Evolutionary conservation across 2,113 vertebrate genomes (phyloP).

Genomic region (Zootoca vivipara): DNA sequence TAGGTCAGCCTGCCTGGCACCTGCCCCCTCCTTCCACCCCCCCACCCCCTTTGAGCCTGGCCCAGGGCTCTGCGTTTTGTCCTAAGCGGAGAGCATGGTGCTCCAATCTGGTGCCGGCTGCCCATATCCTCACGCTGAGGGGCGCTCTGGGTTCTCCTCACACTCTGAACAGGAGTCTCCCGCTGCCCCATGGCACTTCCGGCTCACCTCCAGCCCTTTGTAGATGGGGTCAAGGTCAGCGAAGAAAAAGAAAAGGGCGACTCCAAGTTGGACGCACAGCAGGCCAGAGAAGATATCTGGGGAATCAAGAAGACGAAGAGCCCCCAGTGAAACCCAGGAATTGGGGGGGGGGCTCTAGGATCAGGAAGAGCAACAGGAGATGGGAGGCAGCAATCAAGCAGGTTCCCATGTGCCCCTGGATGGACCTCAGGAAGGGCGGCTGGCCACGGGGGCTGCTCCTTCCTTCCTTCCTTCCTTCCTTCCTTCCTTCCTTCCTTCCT

Average conservation of each 20-base stretch:
- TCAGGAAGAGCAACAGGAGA: too few species aligned
- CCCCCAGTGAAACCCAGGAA: neutral
- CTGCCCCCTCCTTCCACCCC: neutral
- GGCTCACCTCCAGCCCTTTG: constrained; percentile 67
- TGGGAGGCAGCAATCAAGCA: neutral
- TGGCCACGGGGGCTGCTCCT: neutral
- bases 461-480: too few species aligned
- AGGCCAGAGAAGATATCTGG: constrained; percentile 73
- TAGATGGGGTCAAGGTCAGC: constrained; percentile 61
- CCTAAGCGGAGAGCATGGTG: neutral
- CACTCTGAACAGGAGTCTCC: too few species aligned
- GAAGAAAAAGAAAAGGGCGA: constrained; percentile 72
- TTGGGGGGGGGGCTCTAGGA: rapidly evolving
- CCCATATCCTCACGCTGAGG: too few species aligned
- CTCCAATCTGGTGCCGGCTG: neutral
- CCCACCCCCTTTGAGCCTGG: neutral
- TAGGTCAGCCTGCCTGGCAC: neutral
- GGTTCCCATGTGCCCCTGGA: neutral
- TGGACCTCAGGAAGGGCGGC: neutral
- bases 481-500: too few species aligned
- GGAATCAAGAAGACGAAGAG: constrained; percentile 33
- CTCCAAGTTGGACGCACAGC: constrained; percentile 62
- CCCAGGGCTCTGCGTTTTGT: neutral
- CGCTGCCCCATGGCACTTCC: rapidly evolving
- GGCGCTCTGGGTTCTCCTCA: too few species aligned